Evolutionary conservation across 92 coral and sea anemone species (phyloP), one percentile per base, ranked within the genome.

Genomic region (Blastomussa wellsi): DNA sequence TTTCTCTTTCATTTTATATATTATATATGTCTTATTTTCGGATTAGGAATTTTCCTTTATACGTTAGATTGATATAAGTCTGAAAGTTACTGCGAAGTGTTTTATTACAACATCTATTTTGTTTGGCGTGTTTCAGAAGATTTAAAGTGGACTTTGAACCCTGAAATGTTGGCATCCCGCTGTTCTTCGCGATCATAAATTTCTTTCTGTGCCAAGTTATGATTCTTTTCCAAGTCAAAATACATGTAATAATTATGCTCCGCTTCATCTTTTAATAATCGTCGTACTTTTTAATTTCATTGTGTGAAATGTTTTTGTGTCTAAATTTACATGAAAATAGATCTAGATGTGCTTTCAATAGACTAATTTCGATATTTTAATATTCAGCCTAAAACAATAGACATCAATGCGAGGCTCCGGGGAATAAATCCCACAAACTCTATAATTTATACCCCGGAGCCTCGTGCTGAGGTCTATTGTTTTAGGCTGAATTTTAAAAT

Each of bases 141-240:
- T 49, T 49, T 22, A 69, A 69, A n/a, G 53, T 26, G 78, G 7
- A 79, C 72, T 41, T 79, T 79, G 69, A 53, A 79, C 72, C 69
- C 12, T 31, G 28, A 31, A 68, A 38, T 31, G 32, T 31, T 47
- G 64, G 37, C 28, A 28, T 47, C 32, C 68, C 35, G 68, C 33
- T 62, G 68, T 28, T 62, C 13, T 62, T 16, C 32, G 17, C 26
- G 16, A 62, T 26, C 57, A 51, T 51, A 13, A 51, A 51, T 51
- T 51, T 62, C 68, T 28, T 62, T 62, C 29, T 62, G 35, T 16
- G 15, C 15, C 33, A 33, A 62, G 8, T 60, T 60, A 60, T 60
- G 67, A 60, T 28, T 8, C 11, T 28, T 26, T 28, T 62, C 57
- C 68, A 62, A 29, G n/a, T 62, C 32, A 60, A 9, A 60, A 26